phyloP scores from a whole-genome alignment of 1,140 invertebrate species.

The Archivesica marissinica region DNA sequence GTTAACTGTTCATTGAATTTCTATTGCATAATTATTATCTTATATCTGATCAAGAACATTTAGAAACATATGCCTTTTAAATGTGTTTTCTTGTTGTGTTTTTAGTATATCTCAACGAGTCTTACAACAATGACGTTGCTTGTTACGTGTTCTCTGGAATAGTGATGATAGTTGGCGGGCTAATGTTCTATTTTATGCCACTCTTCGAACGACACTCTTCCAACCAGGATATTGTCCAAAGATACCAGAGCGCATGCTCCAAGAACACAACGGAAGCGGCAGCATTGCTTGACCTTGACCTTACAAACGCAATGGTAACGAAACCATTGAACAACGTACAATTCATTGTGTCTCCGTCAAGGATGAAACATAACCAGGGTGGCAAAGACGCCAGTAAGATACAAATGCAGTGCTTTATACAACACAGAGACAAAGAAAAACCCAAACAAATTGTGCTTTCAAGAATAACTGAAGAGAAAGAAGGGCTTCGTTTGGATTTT shows the following conservation, averaged over 20 bases:
- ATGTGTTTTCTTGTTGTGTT: conserved; percentile 68
- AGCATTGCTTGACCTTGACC: conserved; percentile 79
- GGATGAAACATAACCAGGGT: conserved; percentile 71
- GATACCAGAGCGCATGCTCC: conserved; percentile 73
- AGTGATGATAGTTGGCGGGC: conserved; percentile 76
- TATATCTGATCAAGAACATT: too few species aligned
- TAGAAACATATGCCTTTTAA: neutral
- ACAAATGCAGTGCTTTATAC: conserved; percentile 79
- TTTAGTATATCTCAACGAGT: conserved; percentile 78
- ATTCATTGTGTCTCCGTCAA: conserved; percentile 73
- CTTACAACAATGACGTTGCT: conserved; percentile 67
- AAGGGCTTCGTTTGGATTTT: conserved; percentile 73
- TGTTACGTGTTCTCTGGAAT: conserved; percentile 78
- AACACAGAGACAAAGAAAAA: conserved; percentile 78
- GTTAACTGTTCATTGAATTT: too few species aligned
- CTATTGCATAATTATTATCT: too few species aligned
- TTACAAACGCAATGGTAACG: conserved; percentile 75
- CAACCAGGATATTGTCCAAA: conserved; percentile 78
- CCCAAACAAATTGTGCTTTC: conserved; percentile 78
- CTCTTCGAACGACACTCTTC: conserved; percentile 78
- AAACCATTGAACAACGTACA: conserved; percentile 77
- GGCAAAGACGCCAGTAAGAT: conserved; percentile 74
- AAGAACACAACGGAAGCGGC: conserved; percentile 78
- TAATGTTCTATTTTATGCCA: conserved; percentile 80
- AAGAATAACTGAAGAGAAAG: conserved; percentile 80